phyloP scores from a whole-genome alignment of 1,140 invertebrate genomes.

The Phthorimaea operculella region DNA sequence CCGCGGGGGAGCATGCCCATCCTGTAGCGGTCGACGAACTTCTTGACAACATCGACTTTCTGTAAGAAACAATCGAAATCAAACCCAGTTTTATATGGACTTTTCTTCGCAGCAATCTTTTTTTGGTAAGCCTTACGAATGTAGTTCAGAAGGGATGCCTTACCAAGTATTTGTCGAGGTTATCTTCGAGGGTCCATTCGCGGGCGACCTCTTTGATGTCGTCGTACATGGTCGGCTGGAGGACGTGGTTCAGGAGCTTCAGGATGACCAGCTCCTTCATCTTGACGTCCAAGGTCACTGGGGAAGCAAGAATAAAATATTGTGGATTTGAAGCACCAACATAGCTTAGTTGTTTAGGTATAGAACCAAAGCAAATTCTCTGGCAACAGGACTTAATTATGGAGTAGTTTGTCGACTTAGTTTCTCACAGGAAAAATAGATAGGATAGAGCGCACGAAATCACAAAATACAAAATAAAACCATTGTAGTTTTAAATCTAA shows the following conservation, averaged over 20 bases:
- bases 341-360: no score
- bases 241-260: conserved; percentile 55
- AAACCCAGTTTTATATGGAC: background rate
- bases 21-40: conserved; percentile 46
- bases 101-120: no score
- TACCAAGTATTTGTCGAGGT: conserved; percentile 53
- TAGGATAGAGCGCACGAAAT: no score
- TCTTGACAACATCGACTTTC: conserved; percentile 50
- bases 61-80: conserved; percentile 18
- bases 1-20: conserved; percentile 65
- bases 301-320: conserved; percentile 4
- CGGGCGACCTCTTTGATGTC: conserved; percentile 51
- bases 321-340: background rate
- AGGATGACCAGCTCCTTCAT: conserved; percentile 46
- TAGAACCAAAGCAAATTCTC: no score
- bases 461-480: no score
- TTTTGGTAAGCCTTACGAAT: no score
- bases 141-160: conserved; percentile 4
- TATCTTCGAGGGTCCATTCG: conserved; percentile 45
- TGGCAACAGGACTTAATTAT: no score
- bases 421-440: no score
- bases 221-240: conserved; percentile 55
- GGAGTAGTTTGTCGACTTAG: no score
- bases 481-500: no score
- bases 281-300: conserved; percentile 51